A percentile compares a stretch with the other conserved stretches of the same genome.
Evolutionary conservation across 2,797 vertebrate species (phyloP).

Genomic region (Sciurus vulgaris): DNA sequence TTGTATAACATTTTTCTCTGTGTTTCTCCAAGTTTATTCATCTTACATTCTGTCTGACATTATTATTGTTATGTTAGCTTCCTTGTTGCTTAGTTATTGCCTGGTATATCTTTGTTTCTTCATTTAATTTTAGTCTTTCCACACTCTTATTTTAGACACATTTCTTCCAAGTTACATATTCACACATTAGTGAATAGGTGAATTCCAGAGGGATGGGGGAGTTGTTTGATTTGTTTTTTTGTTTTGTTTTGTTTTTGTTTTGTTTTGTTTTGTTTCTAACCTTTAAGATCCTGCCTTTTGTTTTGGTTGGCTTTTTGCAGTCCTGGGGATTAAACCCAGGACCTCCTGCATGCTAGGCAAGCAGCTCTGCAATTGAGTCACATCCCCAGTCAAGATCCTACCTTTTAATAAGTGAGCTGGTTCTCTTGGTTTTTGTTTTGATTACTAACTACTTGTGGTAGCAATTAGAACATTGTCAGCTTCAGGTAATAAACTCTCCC

Average conservation of each 20-base stretch:
- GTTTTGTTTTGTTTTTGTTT: not conserved
- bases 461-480: not conserved
- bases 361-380: too few relatives aligned
- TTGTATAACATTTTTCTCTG: not conserved
- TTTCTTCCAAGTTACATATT: not conserved
- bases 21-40: not conserved
- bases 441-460: not conserved
- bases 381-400: not conserved
- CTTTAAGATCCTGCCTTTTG: not conserved
- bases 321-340: too few relatives aligned
- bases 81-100: not conserved
- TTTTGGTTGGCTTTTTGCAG: too few relatives aligned
- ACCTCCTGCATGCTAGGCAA: too few relatives aligned
- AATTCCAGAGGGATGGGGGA: too few relatives aligned
- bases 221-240: too few relatives aligned
- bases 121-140: not conserved
- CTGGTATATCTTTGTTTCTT: not conserved
- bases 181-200: not conserved
- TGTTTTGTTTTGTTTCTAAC: not conserved
- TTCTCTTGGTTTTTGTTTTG: not conserved
- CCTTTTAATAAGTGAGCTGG: not conserved
- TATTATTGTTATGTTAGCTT: not conserved
- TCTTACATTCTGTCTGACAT: not conserved
- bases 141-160: not conserved
- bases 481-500: not conserved